Evolutionary conservation across 1,140 invertebrate species (phyloP).

Genomic region (Apis cerana): DNA sequence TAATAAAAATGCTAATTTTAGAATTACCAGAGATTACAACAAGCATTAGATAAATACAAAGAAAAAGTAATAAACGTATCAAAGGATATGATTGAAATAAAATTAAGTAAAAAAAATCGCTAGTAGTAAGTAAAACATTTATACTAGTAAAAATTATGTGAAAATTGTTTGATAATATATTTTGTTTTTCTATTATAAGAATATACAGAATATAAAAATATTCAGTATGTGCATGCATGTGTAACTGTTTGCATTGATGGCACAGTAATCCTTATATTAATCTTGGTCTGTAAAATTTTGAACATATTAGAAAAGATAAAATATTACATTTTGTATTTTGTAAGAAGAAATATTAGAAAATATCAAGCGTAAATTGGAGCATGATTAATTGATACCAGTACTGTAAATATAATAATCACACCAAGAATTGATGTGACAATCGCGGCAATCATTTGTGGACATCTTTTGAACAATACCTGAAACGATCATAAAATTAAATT

Average conservation of each 20-base stretch:
- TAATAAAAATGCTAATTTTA: conserved; percentile 68
- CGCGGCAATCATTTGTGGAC: conserved; percentile 69
- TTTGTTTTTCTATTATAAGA: neutral
- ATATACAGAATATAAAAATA: conserved; percentile 29
- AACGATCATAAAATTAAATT: conserved; percentile 28
- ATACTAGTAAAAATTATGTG: conserved; percentile 36
- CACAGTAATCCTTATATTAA: neutral
- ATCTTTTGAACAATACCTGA: conserved; percentile 75
- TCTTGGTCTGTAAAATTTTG: conserved; percentile 29
- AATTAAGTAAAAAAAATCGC: conserved; percentile 60
- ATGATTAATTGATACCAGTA: conserved; percentile 67
- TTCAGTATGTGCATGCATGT: neutral
- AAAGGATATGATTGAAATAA: conserved; percentile 81
- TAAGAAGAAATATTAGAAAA: neutral
- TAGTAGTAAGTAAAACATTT: conserved; percentile 61
- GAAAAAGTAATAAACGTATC: conserved; percentile 82
- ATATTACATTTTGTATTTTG: neutral
- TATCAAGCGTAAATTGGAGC: conserved; percentile 69
- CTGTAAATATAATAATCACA: conserved; percentile 67
- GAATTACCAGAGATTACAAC: conserved; percentile 80
- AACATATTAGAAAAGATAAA: conserved; percentile 5
- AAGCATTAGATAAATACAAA: conserved; percentile 81
- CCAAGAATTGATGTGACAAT: conserved; percentile 70
- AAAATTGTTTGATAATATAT: neutral
- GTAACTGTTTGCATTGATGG: neutral